phyloP scores from a whole-genome alignment of 2,888 invertebrate genomes.

The Candidula unifasciata region DNA sequence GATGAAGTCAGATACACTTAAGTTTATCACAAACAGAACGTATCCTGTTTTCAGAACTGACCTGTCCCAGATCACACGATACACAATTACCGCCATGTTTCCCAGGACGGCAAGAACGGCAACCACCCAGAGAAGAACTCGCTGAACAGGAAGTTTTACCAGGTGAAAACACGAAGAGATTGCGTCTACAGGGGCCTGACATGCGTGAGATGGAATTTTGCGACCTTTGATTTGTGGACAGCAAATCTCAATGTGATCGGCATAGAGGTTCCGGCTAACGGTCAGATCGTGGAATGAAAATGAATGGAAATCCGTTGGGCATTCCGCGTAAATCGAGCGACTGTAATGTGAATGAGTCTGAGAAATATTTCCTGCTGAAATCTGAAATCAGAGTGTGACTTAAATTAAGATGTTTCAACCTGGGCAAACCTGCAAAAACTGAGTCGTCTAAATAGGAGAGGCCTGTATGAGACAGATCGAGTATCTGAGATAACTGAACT shows the following conservation, averaged over 20 bases:
- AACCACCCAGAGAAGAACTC: not conserved
- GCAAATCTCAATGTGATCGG: not conserved
- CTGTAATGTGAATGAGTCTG: not conserved
- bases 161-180: not conserved
- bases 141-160: not conserved
- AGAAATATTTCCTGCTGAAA: not conserved
- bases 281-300: not conserved
- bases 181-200: not conserved
- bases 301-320: not conserved
- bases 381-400: not conserved
- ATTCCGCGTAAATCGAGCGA: constrained; percentile 26
- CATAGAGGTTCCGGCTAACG: not conserved
- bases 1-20: constrained; percentile 45
- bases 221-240: not conserved
- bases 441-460: not conserved
- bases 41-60: not conserved
- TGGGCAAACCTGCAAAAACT: not conserved
- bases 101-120: not conserved
- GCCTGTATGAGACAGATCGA: constrained; percentile 38
- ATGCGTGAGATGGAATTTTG: not conserved
- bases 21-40: constrained; percentile 53
- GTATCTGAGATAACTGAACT: not conserved
- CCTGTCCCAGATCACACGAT: not conserved
- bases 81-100: constrained; percentile 38
- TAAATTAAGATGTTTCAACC: not conserved